Conservation (phyloP, 2,797 vertebrate genomes). For the Calcarius lapponicus region DNA sequence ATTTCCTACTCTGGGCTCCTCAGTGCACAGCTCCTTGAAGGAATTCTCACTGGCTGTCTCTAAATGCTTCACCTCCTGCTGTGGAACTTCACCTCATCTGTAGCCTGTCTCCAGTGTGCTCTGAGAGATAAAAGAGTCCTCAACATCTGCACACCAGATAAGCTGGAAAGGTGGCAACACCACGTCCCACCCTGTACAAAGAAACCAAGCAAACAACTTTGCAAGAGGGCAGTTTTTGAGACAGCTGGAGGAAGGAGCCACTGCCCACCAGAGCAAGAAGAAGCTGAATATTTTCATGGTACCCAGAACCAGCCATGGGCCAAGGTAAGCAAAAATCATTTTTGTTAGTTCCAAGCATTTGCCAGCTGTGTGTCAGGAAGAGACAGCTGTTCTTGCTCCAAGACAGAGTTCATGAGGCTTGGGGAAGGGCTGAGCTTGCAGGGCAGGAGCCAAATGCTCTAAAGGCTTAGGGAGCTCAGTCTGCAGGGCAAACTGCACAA, state of each 20-base stretch:
- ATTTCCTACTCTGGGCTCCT: background rate
- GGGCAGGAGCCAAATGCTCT: background rate
- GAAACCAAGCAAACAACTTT: constrained; percentile 14
- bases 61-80: background rate
- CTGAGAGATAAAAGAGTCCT: constrained; percentile 38
- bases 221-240: background rate
- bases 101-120: background rate
- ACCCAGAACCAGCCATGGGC: constrained; percentile 11
- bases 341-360: background rate
- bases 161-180: background rate
- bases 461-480: background rate
- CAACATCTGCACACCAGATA: constrained; percentile 43
- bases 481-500: background rate
- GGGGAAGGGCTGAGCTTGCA: background rate
- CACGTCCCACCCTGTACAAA: background rate
- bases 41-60: background rate
- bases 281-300: background rate
- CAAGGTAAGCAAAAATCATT: constrained; percentile 49
- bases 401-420: background rate
- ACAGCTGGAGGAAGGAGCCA: background rate
- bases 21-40: background rate
- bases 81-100: background rate
- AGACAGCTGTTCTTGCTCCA: background rate
- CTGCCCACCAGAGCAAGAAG: background rate
- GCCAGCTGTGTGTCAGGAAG: background rate